A percentile compares a stretch with the other conserved stretches of the same genome.
phyloP scores from a whole-genome alignment of 2,888 invertebrate species.

The Dendrolimus pini region DNA sequence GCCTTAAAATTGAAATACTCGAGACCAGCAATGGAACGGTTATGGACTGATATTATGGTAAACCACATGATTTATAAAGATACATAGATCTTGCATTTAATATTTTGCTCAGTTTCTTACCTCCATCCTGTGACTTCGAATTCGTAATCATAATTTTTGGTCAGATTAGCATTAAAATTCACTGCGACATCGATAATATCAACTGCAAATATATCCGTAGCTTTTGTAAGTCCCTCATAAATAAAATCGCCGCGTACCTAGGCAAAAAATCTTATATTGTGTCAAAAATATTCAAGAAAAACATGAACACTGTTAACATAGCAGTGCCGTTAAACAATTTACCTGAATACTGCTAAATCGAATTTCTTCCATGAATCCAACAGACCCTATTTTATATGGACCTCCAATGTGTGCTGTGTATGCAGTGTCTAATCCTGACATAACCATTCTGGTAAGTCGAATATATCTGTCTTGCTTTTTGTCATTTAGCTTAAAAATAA shows the following conservation, averaged over 20 bases:
- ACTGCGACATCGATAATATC: slow-evolving; percentile 38
- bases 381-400: slow-evolving; percentile 22
- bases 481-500: slow-evolving; percentile 12
- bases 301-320: no score
- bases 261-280: neutral
- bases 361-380: slow-evolving; percentile 32
- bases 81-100: neutral
- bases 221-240: slow-evolving; percentile 8
- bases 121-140: slow-evolving; percentile 31
- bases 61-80: no score
- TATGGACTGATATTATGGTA: no score
- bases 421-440: slow-evolving; percentile 45
- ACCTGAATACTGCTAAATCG: slow-evolving; percentile 40
- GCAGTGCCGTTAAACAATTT: slow-evolving; percentile 2
- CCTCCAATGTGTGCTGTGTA: slow-evolving; percentile 47
- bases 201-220: slow-evolving; percentile 24
- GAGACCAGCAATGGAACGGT: no score
- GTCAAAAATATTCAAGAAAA: no score
- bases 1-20: no score
- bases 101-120: slow-evolving; percentile 16
- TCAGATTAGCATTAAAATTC: slow-evolving; percentile 10
- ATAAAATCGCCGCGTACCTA: slow-evolving; percentile 17
- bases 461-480: neutral
- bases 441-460: slow-evolving; percentile 19
- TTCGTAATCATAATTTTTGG: slow-evolving; percentile 1